Evolutionary conservation across 2,113 vertebrate species (phyloP), one percentile per base, ranked within the genome.

Genomic region (Illadopsis cleaveri): DNA sequence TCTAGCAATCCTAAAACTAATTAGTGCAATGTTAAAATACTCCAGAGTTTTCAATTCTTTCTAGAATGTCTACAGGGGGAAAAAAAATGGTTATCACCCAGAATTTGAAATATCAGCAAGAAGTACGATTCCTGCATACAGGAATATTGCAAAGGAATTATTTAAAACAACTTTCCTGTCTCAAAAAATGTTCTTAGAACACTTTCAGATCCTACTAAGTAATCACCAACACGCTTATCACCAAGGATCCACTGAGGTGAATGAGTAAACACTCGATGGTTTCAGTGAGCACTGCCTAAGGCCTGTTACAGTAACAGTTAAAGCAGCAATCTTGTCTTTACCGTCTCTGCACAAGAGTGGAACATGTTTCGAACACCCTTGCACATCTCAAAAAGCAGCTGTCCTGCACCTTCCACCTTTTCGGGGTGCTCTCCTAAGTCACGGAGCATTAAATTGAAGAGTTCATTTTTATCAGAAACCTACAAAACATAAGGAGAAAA

Each of bases 381-480:
- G 97, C 99, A 99, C 98, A 99, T 99, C 96, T 99, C 99, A 93
- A 99, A 99, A 77, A 99, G 97, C 85, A 99, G 98, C 83, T 98
- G 99, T 58, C 99, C 99, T 13, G 98, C 98, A 86, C 99, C 99
- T 96, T 98, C 98, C 7, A 97, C 98, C 84, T 99, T 99, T 90
- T 98, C 97, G 0, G 98, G 98, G 83, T 99, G 98, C 68, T 98
- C 95, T 42, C 96, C 95, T 86, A 99, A 96, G 90, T 99, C 99
- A 79, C 82, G 27, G 60, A 99, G 98, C 97, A 99, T 98, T 79
- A 98, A 97, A 72, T 97, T 98, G 89, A 99, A 98, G 94, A 99
- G 96, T 16, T 60, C 89, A 25, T 98, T 98, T 81, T 99, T 98
- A 96, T 99, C 98, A 73, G 99, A 97, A 92, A 99, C 99, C 99